phyloP scores from a whole-genome alignment of 2,113 vertebrate species.

The Ammodytes dubius region DNA sequence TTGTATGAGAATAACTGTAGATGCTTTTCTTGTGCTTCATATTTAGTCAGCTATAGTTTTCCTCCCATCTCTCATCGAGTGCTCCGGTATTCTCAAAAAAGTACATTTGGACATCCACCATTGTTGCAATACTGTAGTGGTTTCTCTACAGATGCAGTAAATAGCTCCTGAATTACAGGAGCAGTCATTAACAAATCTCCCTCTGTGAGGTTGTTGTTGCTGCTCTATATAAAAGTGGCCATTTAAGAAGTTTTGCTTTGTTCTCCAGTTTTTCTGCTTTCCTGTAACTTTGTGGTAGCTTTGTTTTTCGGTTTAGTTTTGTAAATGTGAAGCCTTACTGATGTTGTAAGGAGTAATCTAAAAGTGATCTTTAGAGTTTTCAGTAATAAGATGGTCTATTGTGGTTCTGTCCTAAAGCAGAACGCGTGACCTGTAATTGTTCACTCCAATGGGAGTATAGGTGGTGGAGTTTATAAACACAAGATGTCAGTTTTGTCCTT shows the following conservation, averaged over 20 bases:
- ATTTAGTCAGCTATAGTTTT: slow-evolving; percentile 17
- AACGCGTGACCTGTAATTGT: not conserved
- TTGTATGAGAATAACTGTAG: not conserved
- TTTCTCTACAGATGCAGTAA: slow-evolving; percentile 24
- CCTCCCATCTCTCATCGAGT: not conserved
- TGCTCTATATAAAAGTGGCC: slow-evolving; percentile 16
- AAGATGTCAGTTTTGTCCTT: not conserved
- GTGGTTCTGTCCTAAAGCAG: not conserved
- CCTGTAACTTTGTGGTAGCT: not conserved
- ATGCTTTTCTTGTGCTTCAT: not conserved
- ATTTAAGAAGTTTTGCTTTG: not conserved
- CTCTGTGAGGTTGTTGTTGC: slow-evolving; percentile 5
- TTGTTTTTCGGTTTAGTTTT: not conserved
- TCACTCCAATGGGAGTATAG: not conserved
- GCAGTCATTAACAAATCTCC: slow-evolving; percentile 14
- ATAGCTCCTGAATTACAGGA: slow-evolving; percentile 42
- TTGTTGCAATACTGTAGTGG: slow-evolving; percentile 11
- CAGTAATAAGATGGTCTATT: not conserved
- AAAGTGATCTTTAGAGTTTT: not conserved
- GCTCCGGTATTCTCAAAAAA: not conserved
- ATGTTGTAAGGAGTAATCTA: not conserved
- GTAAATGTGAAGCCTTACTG: not conserved
- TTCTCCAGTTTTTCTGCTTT: not conserved
- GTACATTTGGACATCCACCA: not conserved
- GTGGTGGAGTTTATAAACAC: not conserved